Evolutionary conservation across 2,797 vertebrate genomes (phyloP).

Genomic region (Orientallactaga sibirica): DNA sequence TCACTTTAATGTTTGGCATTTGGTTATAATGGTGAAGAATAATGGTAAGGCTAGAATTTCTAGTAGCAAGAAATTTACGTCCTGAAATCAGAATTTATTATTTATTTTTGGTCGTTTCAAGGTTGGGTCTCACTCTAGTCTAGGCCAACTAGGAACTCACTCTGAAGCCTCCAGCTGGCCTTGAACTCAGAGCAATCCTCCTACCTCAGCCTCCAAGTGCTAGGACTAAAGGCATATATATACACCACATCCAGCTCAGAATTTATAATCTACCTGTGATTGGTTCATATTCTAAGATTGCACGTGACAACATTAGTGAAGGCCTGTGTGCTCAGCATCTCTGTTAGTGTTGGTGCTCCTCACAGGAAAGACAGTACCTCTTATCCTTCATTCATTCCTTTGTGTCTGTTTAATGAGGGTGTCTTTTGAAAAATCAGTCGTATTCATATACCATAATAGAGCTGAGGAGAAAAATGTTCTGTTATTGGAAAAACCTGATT

Average conservation of each 20-base stretch:
- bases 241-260: neutral
- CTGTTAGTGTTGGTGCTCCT: conserved; percentile 56
- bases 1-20: conserved; percentile 41
- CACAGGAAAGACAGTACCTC: conserved; percentile 40
- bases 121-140: no score
- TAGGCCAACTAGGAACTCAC: no score
- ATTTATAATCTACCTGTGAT: neutral
- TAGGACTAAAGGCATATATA: no score
- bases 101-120: no score
- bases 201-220: no score
- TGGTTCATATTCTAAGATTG: conserved; percentile 10
- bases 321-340: neutral
- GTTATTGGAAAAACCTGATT: conserved; percentile 42
- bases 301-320: conserved; percentile 40
- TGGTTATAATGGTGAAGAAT: neutral
- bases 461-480: neutral
- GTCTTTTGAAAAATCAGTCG: conserved; percentile 54
- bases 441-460: conserved; percentile 57
- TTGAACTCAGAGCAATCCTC: no score
- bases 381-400: conserved; percentile 82
- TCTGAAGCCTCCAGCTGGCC: no score
- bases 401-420: conserved; percentile 69
- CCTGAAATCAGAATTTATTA: neutral
- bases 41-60: conserved; percentile 13
- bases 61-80: neutral